phyloP scores from a whole-genome alignment of 37 sponge, comb jelly and placozoan species.

The Amphimedon queenslandica region DNA sequence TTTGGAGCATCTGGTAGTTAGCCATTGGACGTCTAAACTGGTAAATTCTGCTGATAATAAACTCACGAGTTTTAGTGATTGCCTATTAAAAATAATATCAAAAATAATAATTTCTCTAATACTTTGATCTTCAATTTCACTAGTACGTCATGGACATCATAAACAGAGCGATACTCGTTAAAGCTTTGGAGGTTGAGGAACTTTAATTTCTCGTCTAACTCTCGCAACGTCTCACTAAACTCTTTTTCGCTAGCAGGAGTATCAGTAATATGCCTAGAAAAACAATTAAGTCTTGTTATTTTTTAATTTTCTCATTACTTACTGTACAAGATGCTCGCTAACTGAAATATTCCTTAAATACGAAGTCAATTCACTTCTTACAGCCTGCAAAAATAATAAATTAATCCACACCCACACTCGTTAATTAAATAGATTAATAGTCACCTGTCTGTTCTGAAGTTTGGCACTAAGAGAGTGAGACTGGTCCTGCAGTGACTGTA shows the following conservation, averaged over 20 bases:
- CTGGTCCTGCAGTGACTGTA: slow-evolving; percentile 94
- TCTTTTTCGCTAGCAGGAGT: slow-evolving; percentile 82
- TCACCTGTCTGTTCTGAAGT: slow-evolving; percentile 93
- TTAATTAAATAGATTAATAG: not conserved
- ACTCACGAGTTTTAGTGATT: slow-evolving; percentile 79
- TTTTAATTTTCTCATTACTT: too few species aligned
- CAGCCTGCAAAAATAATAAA: slow-evolving; percentile 36
- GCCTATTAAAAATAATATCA: slow-evolving; percentile 58
- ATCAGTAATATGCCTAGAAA: slow-evolving; percentile 73
- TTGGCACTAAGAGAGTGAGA: slow-evolving; percentile 87
- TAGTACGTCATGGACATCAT: slow-evolving; percentile 83
- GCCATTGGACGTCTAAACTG: slow-evolving; percentile 94
- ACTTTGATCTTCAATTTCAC: slow-evolving; percentile 88
- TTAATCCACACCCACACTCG: too few species aligned
- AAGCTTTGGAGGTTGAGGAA: slow-evolving; percentile 83
- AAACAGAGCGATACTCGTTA: slow-evolving; percentile 70
- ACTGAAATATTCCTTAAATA: slow-evolving; percentile 87
- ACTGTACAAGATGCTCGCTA: slow-evolving; percentile 86
- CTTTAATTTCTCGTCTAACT: slow-evolving; percentile 85
- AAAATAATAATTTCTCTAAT: too few species aligned
- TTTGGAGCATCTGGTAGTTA: slow-evolving; percentile 97
- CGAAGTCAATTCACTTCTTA: slow-evolving; percentile 70
- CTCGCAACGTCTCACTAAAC: slow-evolving; percentile 84
- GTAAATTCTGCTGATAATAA: slow-evolving; percentile 72
- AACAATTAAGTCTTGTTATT: too few species aligned